Percentiles rank a stretch among this genome's conserved stretches.
Conservation (phyloP, 2,888 invertebrate genomes). For the Dryobotodes eremita region DNA sequence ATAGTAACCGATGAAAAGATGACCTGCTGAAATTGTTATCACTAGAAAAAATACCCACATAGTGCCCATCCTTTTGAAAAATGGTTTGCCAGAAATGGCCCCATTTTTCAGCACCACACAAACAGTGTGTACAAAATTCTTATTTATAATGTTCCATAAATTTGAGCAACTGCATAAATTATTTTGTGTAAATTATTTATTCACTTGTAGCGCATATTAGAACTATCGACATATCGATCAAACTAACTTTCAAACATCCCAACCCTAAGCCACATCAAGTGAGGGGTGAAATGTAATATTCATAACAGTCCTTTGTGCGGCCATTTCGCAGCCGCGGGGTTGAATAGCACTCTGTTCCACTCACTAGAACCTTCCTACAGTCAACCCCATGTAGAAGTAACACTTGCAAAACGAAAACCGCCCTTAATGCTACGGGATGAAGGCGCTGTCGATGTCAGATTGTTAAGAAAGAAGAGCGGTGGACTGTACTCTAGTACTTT, state of each 20-base stretch:
- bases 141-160: no score
- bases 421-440: background rate
- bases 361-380: constrained; percentile 15
- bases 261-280: constrained; percentile 46
- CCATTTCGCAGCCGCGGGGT: constrained; percentile 75
- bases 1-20: no score
- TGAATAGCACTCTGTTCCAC: constrained; percentile 34
- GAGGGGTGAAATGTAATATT: constrained; percentile 84
- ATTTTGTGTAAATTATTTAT: no score
- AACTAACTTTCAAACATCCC: background rate
- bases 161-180: no score
- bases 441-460: background rate
- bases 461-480: background rate
- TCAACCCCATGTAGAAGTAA: constrained; percentile 8
- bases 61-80: no score
- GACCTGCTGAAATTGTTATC: background rate
- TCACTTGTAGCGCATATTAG: background rate
- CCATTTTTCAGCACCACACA: background rate
- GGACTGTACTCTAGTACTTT: constrained; percentile 10
- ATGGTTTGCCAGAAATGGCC: background rate
- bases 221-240: constrained; percentile 59
- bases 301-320: constrained; percentile 78
- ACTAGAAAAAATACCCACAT: background rate
- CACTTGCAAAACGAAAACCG: background rate
- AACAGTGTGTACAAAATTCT: background rate